Evolutionary conservation across 2,113 vertebrate species (phyloP).

Genomic region (Chaetodon trifascialis): DNA sequence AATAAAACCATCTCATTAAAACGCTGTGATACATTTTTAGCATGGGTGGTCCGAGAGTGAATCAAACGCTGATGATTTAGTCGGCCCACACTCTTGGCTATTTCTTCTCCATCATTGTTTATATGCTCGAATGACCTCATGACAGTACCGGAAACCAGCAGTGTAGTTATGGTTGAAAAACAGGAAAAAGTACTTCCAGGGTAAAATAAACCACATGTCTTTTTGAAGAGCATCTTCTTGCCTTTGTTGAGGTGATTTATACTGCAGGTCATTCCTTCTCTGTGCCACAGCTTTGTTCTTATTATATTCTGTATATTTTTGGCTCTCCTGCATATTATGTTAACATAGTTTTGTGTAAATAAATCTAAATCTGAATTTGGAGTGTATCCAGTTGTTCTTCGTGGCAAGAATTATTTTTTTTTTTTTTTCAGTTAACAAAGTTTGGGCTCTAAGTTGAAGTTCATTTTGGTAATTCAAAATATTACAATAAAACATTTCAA

Average conservation of each 20-base stretch:
- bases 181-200: background rate
- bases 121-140: background rate
- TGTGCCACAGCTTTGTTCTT: background rate
- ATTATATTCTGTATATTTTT: background rate
- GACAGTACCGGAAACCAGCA: background rate
- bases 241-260: background rate
- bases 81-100: background rate
- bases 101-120: background rate
- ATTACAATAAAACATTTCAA: background rate
- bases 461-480: background rate
- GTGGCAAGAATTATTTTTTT: background rate
- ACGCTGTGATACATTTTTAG: slow-evolving; percentile 42
- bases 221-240: background rate
- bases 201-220: background rate
- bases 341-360: background rate
- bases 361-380: background rate
- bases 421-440: background rate
- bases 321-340: background rate
- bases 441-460: background rate
- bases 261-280: background rate
- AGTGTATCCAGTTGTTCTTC: background rate
- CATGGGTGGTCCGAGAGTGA: slow-evolving; percentile 34
- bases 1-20: slow-evolving; percentile 65
- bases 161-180: background rate
- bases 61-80: background rate